Evolutionary conservation across 2,888 invertebrate genomes (phyloP).

Genomic region (Trichacis sp.): DNA sequence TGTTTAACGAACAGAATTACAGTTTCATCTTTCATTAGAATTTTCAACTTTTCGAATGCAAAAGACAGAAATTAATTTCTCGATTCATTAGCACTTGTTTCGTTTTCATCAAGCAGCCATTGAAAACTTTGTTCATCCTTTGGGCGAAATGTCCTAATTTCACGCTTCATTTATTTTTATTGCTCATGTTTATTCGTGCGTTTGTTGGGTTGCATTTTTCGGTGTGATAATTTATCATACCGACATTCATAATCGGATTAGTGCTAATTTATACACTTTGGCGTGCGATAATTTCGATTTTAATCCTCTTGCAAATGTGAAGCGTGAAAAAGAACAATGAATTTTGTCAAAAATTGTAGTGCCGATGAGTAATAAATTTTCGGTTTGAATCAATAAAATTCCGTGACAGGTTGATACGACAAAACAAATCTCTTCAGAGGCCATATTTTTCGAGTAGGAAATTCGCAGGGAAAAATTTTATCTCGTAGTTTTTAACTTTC

Average conservation of each 20-base stretch:
- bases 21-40: too few relatives aligned
- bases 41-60: too few relatives aligned
- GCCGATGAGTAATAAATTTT: too few relatives aligned
- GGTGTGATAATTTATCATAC: background rate
- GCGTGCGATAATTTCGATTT: background rate
- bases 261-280: background rate
- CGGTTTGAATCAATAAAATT: too few relatives aligned
- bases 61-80: too few relatives aligned
- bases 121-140: background rate
- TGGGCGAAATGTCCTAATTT: background rate
- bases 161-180: background rate
- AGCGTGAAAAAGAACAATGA: background rate
- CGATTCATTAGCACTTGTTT: too few relatives aligned
- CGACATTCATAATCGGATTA: slow-evolving; percentile 1
- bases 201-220: background rate
- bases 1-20: too few relatives aligned
- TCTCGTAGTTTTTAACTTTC: background rate
- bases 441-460: too few relatives aligned
- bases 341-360: background rate
- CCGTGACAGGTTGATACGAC: too few relatives aligned
- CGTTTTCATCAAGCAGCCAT: background rate
- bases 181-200: background rate
- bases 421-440: too few relatives aligned
- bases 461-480: too few relatives aligned
- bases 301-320: background rate